Evolutionary conservation across 2,888 invertebrate species (phyloP), one percentile per base, ranked within the genome.

Genomic region (Epirrita christyi): DNA sequence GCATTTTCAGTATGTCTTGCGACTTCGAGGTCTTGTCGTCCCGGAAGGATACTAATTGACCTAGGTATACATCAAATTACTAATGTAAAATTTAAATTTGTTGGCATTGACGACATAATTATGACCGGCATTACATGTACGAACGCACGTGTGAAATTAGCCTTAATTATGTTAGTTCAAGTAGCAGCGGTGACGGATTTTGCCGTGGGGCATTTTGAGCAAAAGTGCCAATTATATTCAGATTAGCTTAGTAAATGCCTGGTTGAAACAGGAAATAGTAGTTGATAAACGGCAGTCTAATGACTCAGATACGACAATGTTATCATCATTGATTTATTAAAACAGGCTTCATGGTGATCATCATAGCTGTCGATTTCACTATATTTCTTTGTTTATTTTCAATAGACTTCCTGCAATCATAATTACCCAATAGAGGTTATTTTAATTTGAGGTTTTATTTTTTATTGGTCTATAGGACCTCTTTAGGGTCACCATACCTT

Each of bases 301-400:
- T 59, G 51, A 64, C 42, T 52, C 52, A 46, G 47, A 47, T 51
- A 53, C 47, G 50, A 48, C 50, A 64, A 62, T 62, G 48, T 48
- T 50, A 42, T 37, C 8, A 29, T 28, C 11, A 32, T 42, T 27
- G 11, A 15, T 45, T 7, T 1, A 32, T 47, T 43, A 9, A 21
- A 21, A 21, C 21, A 21, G 2, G 21, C 21, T 21, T 2, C 4
- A 21, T 21, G 21, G 4, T 3, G 21, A 21, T 21, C 2, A 21
- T 3, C 21, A 21, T 21, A 4, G 4, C 21, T 2, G 21, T n/a
- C n/a, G n/a, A n/a, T n/a, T n/a, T n/a, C n/a, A n/a, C n/a, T n/a
- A n/a, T n/a, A n/a, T n/a, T n/a, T n/a, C n/a, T n/a, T n/a, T n/a
- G n/a, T n/a, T n/a, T n/a, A n/a, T n/a, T n/a, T n/a, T n/a, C n/a